Conservation (phyloP, 2,113 vertebrate species). For the Corythornis vintsioides region DNA sequence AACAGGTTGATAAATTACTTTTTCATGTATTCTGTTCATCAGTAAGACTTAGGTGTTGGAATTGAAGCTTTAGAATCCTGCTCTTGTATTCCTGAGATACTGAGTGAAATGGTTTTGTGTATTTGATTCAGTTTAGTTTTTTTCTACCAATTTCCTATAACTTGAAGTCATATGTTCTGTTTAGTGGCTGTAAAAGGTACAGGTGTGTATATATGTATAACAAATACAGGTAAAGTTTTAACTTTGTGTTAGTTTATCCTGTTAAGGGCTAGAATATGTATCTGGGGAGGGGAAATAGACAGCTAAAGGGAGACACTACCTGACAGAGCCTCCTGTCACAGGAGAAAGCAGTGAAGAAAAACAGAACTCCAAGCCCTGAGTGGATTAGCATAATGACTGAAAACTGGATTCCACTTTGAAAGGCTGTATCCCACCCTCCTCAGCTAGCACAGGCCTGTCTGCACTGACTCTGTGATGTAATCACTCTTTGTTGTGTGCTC, state of each 20-base stretch:
- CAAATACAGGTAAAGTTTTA: background rate
- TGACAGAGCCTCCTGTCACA: background rate
- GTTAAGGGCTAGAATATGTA: background rate
- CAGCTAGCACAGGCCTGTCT: background rate
- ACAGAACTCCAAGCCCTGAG: background rate
- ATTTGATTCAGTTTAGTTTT: background rate
- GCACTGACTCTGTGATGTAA: background rate
- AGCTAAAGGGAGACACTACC: background rate
- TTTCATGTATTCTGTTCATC: conserved; percentile 54
- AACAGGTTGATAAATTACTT: conserved; percentile 70
- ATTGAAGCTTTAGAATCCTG: background rate
- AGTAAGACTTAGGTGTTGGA: background rate
- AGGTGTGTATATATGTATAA: background rate
- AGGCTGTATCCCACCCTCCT: background rate
- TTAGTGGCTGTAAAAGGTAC: background rate
- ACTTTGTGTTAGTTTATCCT: background rate
- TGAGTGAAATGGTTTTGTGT: background rate
- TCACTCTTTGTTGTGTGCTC: background rate
- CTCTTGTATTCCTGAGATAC: background rate
- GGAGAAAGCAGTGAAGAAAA: background rate
- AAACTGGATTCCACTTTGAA: background rate
- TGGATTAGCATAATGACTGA: background rate
- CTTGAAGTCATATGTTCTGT: background rate
- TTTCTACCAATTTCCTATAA: background rate
- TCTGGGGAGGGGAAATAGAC: background rate